Evolutionary conservation across 2,113 vertebrate species (phyloP), one percentile per base, ranked within the genome.

Genomic region (Perca flavescens): DNA sequence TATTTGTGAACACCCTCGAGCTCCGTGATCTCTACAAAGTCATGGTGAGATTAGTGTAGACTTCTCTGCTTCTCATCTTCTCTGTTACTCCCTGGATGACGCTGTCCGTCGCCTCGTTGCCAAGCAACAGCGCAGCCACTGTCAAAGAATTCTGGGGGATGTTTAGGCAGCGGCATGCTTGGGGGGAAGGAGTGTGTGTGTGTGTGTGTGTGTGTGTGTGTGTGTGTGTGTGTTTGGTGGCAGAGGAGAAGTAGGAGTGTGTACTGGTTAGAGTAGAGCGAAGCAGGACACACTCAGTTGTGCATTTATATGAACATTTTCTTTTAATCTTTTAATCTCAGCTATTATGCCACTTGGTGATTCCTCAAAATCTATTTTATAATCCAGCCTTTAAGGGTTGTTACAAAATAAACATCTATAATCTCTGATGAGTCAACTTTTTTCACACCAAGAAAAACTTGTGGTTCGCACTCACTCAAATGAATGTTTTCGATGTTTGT

Each of bases 111-210:
- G 92, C 89, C 84, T 91, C 89, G 97, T 99, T 99, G 97, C 98
- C 95, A 97, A 92, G 98, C 96, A 97, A 99, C 98, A 93, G 72
- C 84, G 93, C 95, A 96, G 96, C 96, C 95, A 95, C 93, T 95
- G 96, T 96, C 93, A 96, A 98, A 97, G 97, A 97, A 98, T 98
- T 90, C 89, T 77, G 89, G 89, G 89, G 90, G 90, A 91, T 86
- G 91, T 94, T 92, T 91, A 88, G 89, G 85, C 89, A 77, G 87
- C 22, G 47, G 87, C 86, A 68, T 88, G 88, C 82, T 89, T 71
- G 69, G 83, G 92, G 93, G 95, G 91, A 94, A 92, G 95, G 95
- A 92, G 91, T 92, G 90, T 87, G 91, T 76, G 92, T 62, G 61
- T 69, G 62, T 64, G 72, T 80, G 74, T 87, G 75, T 73, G 72